Conservation (phyloP, 2,888 invertebrate species). For the Archips crataeganus region DNA sequence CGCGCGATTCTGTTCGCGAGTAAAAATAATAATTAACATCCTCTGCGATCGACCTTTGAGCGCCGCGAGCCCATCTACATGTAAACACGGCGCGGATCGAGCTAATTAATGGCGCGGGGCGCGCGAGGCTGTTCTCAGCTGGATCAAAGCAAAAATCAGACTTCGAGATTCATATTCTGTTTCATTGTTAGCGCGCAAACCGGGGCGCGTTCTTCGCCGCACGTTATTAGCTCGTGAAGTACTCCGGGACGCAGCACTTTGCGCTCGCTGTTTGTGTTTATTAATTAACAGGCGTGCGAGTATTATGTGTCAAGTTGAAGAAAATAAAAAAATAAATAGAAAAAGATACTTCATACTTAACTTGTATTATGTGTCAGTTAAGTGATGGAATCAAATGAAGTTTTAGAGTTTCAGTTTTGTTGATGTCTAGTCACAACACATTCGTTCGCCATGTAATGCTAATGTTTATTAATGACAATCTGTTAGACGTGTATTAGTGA, state of each 20-base stretch:
- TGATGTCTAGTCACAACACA: no score
- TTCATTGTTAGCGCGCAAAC: background rate
- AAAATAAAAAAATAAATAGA: no score
- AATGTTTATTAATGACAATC: no score
- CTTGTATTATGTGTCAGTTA: no score
- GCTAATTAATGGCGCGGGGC: background rate
- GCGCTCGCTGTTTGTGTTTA: background rate
- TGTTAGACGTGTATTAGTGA: no score
- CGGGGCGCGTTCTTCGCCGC: background rate
- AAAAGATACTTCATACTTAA: no score
- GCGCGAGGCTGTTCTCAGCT: background rate
- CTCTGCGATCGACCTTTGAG: background rate
- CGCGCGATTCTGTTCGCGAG: background rate
- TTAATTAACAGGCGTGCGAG: no score
- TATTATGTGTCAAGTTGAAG: no score
- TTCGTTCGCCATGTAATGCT: no score
- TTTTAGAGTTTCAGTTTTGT: no score
- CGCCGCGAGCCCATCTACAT: background rate
- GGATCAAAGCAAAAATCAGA: conserved; percentile 3
- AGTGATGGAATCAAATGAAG: no score
- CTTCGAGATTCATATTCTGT: conserved; percentile 3
- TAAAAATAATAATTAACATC: background rate
- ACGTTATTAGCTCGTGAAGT: background rate
- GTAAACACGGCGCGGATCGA: background rate
- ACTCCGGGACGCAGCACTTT: background rate